Evolutionary conservation across 2,113 vertebrate species (phyloP).

Genomic region (Xyliphius kryptos): DNA sequence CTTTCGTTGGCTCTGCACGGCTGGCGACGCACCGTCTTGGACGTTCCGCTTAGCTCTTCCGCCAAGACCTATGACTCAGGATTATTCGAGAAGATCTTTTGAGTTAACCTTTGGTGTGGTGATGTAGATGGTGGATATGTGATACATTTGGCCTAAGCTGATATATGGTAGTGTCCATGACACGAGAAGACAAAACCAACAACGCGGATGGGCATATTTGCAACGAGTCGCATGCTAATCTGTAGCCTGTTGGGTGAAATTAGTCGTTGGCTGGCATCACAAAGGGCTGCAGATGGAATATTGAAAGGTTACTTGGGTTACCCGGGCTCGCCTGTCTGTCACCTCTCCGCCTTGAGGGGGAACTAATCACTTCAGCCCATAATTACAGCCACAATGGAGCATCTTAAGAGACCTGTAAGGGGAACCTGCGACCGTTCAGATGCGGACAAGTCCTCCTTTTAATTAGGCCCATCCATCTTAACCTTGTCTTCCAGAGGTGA

Average conservation of each 20-base stretch:
- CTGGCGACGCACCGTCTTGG: constrained; percentile 50
- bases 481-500: constrained; percentile 72
- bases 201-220: background rate
- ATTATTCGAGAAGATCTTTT: constrained; percentile 53
- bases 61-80: constrained; percentile 56
- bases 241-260: constrained; percentile 55
- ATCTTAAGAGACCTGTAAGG: constrained; percentile 73
- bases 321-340: constrained; percentile 69
- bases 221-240: constrained; percentile 37
- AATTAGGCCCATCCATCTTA: constrained; percentile 76
- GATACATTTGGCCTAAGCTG: background rate
- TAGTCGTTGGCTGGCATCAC: constrained; percentile 58
- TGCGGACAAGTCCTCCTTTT: constrained; percentile 66
- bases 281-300: constrained; percentile 66
- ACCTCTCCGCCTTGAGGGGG: constrained; percentile 67
- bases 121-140: constrained; percentile 49
- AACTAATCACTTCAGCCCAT: constrained; percentile 74
- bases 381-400: constrained; percentile 72
- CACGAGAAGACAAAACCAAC: constrained; percentile 8
- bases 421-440: constrained; percentile 69
- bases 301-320: constrained; percentile 74
- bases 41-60: constrained; percentile 43
- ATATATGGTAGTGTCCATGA: constrained; percentile 7
- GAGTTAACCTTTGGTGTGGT: constrained; percentile 57
- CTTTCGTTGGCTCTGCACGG: constrained; percentile 69